phyloP scores from a whole-genome alignment of 2,888 invertebrate species.

The Trissolcus brochymenae region DNA sequence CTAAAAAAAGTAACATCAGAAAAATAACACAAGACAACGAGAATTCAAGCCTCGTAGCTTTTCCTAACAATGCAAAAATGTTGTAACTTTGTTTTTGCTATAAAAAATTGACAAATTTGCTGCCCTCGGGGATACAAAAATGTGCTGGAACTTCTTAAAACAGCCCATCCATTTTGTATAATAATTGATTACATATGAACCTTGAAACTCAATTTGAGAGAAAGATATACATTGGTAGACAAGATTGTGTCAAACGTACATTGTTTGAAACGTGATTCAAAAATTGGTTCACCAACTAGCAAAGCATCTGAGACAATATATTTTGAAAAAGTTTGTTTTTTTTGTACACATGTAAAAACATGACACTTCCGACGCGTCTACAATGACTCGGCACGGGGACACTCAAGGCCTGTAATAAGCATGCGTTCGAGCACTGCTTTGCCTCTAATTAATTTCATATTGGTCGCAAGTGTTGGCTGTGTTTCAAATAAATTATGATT shows the following conservation, averaged over 20 bases:
- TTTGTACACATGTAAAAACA: constrained; percentile 60
- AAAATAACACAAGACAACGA: too few species aligned
- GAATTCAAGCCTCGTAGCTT: too few species aligned
- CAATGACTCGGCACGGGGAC: constrained; percentile 49
- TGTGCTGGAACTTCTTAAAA: too few species aligned
- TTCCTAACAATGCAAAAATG: too few species aligned
- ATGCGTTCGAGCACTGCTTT: constrained; percentile 62
- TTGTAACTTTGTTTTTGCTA: too few species aligned
- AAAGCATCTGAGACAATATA: constrained; percentile 42
- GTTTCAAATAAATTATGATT: not conserved
- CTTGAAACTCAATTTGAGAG: too few species aligned
- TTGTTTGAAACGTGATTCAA: constrained; percentile 27
- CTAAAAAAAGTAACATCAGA: too few species aligned
- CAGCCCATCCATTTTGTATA: too few species aligned
- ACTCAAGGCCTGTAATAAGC: constrained; percentile 65
- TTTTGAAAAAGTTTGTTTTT: constrained; percentile 42
- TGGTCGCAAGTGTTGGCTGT: constrained; percentile 61
- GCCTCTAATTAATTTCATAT: constrained; percentile 58
- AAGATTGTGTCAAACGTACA: constrained; percentile 33
- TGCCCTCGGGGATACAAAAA: too few species aligned
- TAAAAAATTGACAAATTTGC: too few species aligned
- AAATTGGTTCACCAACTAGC: constrained; percentile 30
- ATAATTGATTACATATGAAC: too few species aligned
- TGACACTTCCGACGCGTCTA: constrained; percentile 35
- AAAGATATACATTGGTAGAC: constrained; percentile 12